phyloP scores from a whole-genome alignment of 2,888 invertebrate genomes.

The Tiphia femorata region DNA sequence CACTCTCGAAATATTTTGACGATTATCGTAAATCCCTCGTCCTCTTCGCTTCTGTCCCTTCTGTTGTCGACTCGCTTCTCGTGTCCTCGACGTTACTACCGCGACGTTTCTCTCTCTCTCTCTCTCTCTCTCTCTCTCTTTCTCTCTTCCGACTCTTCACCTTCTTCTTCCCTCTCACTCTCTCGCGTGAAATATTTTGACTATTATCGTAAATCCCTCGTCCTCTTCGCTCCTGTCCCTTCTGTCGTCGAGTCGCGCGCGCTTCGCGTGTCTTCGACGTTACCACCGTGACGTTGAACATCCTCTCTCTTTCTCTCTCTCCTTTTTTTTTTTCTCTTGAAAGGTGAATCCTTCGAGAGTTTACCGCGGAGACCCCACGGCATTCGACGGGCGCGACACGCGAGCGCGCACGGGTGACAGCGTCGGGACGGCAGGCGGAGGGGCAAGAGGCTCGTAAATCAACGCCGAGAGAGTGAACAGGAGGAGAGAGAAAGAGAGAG shows the following conservation, averaged over 20 bases:
- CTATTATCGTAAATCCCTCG: no score
- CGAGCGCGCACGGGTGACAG: slow-evolving; percentile 6
- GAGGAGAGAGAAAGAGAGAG: no score
- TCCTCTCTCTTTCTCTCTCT: background rate
- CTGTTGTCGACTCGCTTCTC: slow-evolving; percentile 37
- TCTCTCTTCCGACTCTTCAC: background rate
- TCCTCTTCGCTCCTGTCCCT: no score
- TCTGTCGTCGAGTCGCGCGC: no score
- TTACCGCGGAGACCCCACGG: background rate
- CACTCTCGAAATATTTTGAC: no score
- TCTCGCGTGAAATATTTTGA: no score
- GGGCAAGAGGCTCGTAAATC: slow-evolving; percentile 45
- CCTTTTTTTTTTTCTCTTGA: background rate
- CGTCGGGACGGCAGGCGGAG: slow-evolving; percentile 1
- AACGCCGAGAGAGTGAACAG: slow-evolving; percentile 37
- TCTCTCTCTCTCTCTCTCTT: background rate
- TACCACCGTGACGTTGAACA: no score
- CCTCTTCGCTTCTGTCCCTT: slow-evolving; percentile 4
- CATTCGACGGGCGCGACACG: background rate
- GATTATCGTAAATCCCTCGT: no score
- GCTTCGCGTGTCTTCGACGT: no score
- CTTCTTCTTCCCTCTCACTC: no score
- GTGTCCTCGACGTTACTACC: slow-evolving; percentile 7
- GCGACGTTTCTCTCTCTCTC: slow-evolving; percentile 7
- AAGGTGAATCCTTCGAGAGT: slow-evolving; percentile 1